These are phyloP conservation scores for Pristionchus japonicus DNA, from an alignment of 2,888 invertebrate genomes.

Conservation along the genomic window DNA sequence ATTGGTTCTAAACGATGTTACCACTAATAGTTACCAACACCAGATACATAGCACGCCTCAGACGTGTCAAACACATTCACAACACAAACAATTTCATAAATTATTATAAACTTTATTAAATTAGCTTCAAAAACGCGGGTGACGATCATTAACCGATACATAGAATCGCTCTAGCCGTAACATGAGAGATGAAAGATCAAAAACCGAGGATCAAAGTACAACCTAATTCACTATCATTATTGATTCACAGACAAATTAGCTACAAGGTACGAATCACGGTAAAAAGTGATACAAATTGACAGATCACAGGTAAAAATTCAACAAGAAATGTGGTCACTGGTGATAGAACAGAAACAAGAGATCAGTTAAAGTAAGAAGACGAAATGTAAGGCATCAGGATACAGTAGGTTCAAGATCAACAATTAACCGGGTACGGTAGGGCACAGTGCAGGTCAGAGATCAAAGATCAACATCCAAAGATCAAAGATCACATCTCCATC, in stretches of 20 bases:
- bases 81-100: neutral
- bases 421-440: no score
- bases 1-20: no score
- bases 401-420: no score
- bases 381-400: no score
- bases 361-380: no score
- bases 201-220: neutral
- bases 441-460: neutral
- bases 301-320: neutral
- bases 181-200: neutral
- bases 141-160: neutral
- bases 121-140: neutral
- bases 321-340: neutral
- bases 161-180: neutral
- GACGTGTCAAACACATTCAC: neutral
- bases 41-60: neutral
- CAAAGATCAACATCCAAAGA: neutral
- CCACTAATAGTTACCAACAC: neutral
- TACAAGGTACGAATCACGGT: neutral
- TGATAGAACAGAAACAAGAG: neutral
- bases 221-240: neutral
- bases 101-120: neutral
- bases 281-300: neutral
- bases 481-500: slow-evolving; percentile 13
- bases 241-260: neutral